Base-by-base conservation (phyloP, 2,797 vertebrate species). In the Coluber constrictor region DNA sequence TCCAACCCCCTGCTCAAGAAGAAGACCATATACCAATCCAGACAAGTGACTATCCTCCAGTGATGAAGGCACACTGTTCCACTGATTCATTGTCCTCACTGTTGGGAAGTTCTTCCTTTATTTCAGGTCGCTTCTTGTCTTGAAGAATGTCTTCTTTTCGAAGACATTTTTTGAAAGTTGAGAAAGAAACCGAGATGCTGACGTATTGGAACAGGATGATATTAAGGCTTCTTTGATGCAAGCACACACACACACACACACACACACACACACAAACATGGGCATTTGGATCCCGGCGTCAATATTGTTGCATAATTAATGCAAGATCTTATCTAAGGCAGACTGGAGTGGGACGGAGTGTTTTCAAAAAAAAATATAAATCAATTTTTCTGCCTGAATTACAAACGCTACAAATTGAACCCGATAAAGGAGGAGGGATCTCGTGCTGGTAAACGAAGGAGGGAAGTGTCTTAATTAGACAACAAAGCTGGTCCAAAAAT, bases 271-370 rank as follows among this genome's bases (percentile, higher is more conserved):
- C 96, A 97, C 97, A 5, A 32, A 37, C 25, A 18, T 0, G 13
- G 5, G n/a, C 66, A 70, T 32, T n/a, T 79, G 74, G 20, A 9
- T 43, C 37, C 37, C 95, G 97, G 94, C 96, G 95, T 98, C 97
- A 95, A 98, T 98, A 98, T 96, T 93, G 79, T 96, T 96, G 96
- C 97, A 98, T 98, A 98, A 97, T 98, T 97, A 97, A 98, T 98
- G 97, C 93, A 95, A 93, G 90, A 97, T 95, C 97, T 96, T 96
- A 57, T 0, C 93, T 94, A 96, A 96, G 95, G 94, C 95, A 96
- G 96, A 91, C 96, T 96, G 96, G 97, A 97, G 96, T 97, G 95
- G 96, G 96, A 96, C 94, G 93, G 95, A 96, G 96, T 95, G 94
- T 97, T 97, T 97, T 96, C 95, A 97, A 97, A 59, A 59, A 57